Base-by-base conservation (phyloP, 1,140 invertebrate genomes). In the Grapholita molesta region DNA sequence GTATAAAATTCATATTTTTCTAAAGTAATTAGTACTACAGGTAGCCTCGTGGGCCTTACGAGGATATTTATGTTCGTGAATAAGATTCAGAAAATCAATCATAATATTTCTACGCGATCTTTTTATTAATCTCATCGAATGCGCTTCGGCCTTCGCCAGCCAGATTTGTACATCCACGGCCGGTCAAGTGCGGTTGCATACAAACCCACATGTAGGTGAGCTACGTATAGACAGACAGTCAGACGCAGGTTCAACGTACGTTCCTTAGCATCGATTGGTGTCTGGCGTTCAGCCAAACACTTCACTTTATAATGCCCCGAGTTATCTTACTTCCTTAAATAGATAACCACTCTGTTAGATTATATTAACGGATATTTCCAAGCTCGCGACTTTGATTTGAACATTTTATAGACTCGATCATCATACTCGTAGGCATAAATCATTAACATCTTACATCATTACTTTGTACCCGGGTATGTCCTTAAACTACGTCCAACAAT, bases 281-380 rank as follows among this genome's bases (percentile, higher is more conserved):
- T 78, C 84, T 88, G 85, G 87, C 87, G 64, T 64, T 35, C 66
- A 68, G 86, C 87, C 87, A 89, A 89, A 79, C 81, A 88, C 83
- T 86, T 79, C 75, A 84, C 83, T 83, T 84, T 82, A 65, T 65
- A 84, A 84, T 78, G 72, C 73, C 74, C 77, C 70, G 75, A 81
- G 72, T 82, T 82, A 85, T 82, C 71, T 77, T 75, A 87, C 78
- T 87, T 88, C 84, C 87, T 86, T 88, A 87, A 85, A 85, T 87
- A 89, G 84, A 86, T 84, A 85, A 85, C 69, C 35, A 42, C 61
- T 64, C 28, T 33, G 61, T 71, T 69, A 67, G 55, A 61, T 61
- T 25, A 61, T 61, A 61, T 61, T 28, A 61, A 61, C 18, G 30
- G 23, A 38, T 33, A 48, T 48, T 48, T 48, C 35, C 1, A 15